These are phyloP conservation scores for Limosa lapponica DNA, from an alignment of 2,797 vertebrate species.

Conservation along the genomic window DNA sequence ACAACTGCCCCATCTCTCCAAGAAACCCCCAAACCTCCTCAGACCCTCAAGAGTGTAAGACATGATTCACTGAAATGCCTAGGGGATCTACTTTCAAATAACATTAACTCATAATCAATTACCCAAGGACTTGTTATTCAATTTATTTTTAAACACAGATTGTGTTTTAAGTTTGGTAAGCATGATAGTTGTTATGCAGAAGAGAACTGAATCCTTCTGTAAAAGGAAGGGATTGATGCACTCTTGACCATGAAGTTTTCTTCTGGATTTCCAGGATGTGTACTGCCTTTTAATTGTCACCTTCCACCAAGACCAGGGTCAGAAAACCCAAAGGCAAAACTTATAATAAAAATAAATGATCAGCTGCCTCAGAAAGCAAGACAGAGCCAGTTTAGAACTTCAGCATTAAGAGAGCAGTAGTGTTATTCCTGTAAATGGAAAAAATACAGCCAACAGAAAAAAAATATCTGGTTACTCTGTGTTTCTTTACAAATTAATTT, in stretches of 20 bases:
- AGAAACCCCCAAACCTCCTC: not conserved
- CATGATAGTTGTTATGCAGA: not conserved
- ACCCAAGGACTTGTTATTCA: not conserved
- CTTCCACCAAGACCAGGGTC: not conserved
- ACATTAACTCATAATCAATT: not conserved
- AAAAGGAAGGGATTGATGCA: not conserved
- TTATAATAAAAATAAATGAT: not conserved
- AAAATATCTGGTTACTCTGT: not conserved
- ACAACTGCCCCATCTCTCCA: fast-evolving
- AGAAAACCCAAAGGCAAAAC: not conserved
- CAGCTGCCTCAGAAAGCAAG: not conserved
- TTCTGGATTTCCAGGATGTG: not conserved
- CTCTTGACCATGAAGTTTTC: not conserved
- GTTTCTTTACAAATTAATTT: not conserved
- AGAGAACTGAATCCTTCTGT: not conserved
- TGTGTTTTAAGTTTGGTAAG: not conserved
- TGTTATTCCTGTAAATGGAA: not conserved
- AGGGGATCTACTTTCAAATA: not conserved
- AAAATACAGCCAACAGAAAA: not conserved
- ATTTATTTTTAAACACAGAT: not conserved
- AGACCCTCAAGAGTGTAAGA: not conserved
- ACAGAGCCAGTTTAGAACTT: not conserved
- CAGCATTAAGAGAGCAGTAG: not conserved
- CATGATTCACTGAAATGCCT: not conserved
- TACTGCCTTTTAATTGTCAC: not conserved